Base-by-base conservation (phyloP, 2,797 vertebrate genomes). In the Urophycis tenuis region DNA sequence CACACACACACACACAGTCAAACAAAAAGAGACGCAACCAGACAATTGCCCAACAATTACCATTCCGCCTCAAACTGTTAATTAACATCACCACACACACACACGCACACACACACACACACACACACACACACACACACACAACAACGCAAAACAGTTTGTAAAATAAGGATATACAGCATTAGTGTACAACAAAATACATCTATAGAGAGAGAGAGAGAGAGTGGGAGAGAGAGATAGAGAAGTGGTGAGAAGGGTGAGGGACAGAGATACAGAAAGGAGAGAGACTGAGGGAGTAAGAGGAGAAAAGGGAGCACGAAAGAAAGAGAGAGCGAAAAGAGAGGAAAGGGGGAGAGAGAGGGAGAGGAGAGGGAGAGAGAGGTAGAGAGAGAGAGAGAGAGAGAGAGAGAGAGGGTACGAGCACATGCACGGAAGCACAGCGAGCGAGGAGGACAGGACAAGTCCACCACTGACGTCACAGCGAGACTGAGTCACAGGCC, bases 351-450 rank as follows among this genome's bases (percentile, higher is more conserved):
- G 36, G 79, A 91, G 82, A 90, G 76, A 89, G 88, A 89, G 86
- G 75, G 71, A 75, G 80, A 72, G 71, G 70, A 74, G 81, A 72
- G 73, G 81, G 76, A 83, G 82, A 85, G 32, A 86, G 71, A 90
- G 72, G 78, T 76, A 82, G 10, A 70, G 30, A 32, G 77, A 71
- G 74, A 77, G 71, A 75, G 81, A 71, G 73, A 81, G 77, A 83
- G 83, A 85, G 34, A 85, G 69, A 41, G 79, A 91, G 82, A 90
- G 77, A 89, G 88, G 89, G 87, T 82, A 83, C 88, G 89, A 92
- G 92, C 91, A 78, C 94, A 94, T 93, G 93, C 93, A 94, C 91
- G 91, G 93, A 94, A 94, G 91, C 93, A 94, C 89, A 94, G 91
- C 84, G 88, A 93, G 91, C 92, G 86, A 93, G 91, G 90, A 93